These are phyloP conservation scores for Agelaius phoeniceus DNA, from an alignment of 2,113 vertebrate genomes.

Conservation along the genomic window DNA sequence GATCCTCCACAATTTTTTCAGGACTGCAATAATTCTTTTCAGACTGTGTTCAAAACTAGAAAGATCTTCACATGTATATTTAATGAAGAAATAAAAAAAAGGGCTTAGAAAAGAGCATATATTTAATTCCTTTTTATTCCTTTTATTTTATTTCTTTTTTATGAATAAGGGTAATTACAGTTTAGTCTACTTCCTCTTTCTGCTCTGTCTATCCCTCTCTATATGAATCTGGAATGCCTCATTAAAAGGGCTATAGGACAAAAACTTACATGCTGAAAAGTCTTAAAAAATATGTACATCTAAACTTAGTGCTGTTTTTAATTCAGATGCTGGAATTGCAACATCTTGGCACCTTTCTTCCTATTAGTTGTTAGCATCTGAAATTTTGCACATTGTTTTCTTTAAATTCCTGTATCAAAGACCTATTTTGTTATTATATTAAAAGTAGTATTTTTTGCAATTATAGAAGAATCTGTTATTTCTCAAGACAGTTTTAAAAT, in stretches of 20 bases:
- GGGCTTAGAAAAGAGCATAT: background rate
- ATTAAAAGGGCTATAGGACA: background rate
- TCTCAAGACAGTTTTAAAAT: background rate
- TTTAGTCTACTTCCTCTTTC: background rate
- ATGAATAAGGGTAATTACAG: background rate
- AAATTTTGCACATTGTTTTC: background rate
- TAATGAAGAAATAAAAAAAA: background rate
- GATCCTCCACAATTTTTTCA: conserved; percentile 26
- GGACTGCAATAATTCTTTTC: conserved; percentile 3
- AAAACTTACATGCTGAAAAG: background rate
- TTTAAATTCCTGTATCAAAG: background rate
- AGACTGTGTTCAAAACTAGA: background rate
- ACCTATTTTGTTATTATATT: background rate
- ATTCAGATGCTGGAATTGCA: background rate
- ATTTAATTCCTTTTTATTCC: background rate
- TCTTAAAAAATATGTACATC: background rate
- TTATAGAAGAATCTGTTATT: background rate
- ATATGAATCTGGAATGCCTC: background rate
- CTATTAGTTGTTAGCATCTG: background rate
- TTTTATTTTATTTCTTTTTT: background rate
- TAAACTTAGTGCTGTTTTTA: background rate
- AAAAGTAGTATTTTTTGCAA: background rate
- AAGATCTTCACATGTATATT: conserved; percentile 13
- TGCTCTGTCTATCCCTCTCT: background rate
- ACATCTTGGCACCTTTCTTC: background rate